These are phyloP conservation scores for Latrodectus geometricus DNA, from an alignment of 1,140 invertebrate species.

Conservation along the genomic window DNA sequence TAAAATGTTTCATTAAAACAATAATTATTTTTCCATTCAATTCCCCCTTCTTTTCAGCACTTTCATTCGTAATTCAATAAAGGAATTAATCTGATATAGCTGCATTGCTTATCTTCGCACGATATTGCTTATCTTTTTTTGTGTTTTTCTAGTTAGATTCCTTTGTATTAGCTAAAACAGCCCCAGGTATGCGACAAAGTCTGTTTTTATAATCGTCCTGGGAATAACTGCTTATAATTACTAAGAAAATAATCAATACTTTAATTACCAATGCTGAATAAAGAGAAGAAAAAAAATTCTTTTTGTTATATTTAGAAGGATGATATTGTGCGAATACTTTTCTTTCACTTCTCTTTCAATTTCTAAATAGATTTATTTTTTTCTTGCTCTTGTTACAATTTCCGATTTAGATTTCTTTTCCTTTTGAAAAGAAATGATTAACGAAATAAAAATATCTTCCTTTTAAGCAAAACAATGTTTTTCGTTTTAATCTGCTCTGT, in stretches of 20 bases:
- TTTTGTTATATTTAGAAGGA: background rate
- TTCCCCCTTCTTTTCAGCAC: background rate
- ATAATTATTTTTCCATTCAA: too few relatives aligned
- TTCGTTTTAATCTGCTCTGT: constrained; percentile 22
- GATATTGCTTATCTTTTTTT: background rate
- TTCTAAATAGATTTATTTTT: background rate
- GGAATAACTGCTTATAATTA: constrained; percentile 29
- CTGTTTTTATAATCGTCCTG: constrained; percentile 17
- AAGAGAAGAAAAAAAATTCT: constrained; percentile 3
- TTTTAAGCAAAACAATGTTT: background rate
- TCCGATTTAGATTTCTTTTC: background rate
- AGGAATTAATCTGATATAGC: constrained; percentile 12
- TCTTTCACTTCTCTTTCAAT: background rate
- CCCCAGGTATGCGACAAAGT: constrained; percentile 23
- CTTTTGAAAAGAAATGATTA: background rate
- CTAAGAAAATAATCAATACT: constrained; percentile 13
- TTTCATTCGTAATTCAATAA: constrained; percentile 15
- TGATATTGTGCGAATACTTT: background rate
- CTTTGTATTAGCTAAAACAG: background rate
- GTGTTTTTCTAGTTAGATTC: background rate
- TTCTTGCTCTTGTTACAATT: background rate
- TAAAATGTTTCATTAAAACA: too few relatives aligned
- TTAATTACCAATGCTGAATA: constrained; percentile 35
- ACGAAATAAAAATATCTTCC: background rate
- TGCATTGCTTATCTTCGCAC: background rate